Conservation (phyloP, 2,797 vertebrate species). For the Sylvilagus floridanus region DNA sequence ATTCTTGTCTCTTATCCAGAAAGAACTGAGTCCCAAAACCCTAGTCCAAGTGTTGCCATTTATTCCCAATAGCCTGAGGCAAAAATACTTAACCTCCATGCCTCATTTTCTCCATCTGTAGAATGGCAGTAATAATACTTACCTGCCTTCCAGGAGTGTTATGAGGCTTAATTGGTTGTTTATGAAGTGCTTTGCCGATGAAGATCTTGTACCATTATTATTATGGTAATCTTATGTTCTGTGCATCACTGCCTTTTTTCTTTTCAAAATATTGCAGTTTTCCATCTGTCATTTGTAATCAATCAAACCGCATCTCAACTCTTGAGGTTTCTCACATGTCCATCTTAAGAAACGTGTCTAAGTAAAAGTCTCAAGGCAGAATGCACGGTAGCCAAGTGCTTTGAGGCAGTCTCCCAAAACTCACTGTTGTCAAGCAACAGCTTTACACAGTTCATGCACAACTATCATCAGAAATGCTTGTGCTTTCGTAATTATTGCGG, state of each 20-base stretch:
- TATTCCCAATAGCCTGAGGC: conserved; percentile 69
- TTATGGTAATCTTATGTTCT: conserved; percentile 69
- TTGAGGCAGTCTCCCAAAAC: conserved; percentile 47
- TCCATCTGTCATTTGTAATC: conserved; percentile 78
- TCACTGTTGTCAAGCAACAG: conserved; percentile 54
- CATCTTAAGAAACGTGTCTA: conserved; percentile 67
- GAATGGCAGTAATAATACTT: conserved; percentile 72
- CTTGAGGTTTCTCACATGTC: conserved; percentile 53
- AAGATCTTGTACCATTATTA: conserved; percentile 77
- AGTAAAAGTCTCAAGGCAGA: conserved; percentile 61
- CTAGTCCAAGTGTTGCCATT: conserved; percentile 27
- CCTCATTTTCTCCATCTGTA: conserved; percentile 78
- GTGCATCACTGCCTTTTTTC: conserved; percentile 61
- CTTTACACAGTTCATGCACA: not conserved
- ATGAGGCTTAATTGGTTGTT: conserved; percentile 76
- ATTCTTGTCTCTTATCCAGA: not conserved
- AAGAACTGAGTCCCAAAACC: not conserved
- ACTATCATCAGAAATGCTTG: conserved; percentile 40
- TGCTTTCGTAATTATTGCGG: conserved; percentile 48
- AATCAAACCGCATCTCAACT: conserved; percentile 68
- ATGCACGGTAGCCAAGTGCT: not conserved
- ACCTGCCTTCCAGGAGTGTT: conserved; percentile 71
- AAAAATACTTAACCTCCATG: conserved; percentile 51
- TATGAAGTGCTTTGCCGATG: conserved; percentile 63
- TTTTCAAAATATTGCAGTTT: conserved; percentile 72